Base-by-base conservation (phyloP, 2,888 invertebrate genomes). In the Macaria liturata region DNA sequence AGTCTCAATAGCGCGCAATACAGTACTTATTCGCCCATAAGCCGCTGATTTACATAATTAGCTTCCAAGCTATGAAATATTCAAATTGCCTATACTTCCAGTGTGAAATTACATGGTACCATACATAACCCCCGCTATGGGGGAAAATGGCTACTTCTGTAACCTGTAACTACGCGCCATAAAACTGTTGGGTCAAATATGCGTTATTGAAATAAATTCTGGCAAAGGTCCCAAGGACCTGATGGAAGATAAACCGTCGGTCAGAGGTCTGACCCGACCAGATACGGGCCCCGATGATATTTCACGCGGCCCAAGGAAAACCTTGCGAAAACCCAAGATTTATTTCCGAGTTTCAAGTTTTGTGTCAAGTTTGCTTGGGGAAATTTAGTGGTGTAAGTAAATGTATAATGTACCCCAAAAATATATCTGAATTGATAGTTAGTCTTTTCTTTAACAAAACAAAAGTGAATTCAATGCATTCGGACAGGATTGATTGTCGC, bases 231-330 rank as follows among this genome's bases (percentile, higher is more conserved):
- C 64, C 51, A 67, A 64, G 69, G 67, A 70, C 65, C 70, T 71
- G 78, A 78, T 76, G 68, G 73, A 71, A 61, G 77, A 78, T 79
- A 76, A 76, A 76, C 63, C 68, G 65, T 55, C 72, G 78, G 76
- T 72, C 77, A 74, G 64, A 68, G 78, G 76, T 75, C 71, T 63
- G 59, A 59, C 60, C 67, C 63, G 62, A 48, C 54, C 59, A 64
- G 68, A 75, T 78, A 77, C 72, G 64, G 62, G 51, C 54, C 59
- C 62, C 62, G 59, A 64, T 70, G 71, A 76, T 76, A 78, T 76
- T 72, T 79, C 71, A 76, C 68, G 60, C 60, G 64, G 60, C 57
- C 75, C 72, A 71, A 62, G 68, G 57, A 65, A 68, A 68, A 57
- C 65, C 60, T 56, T 61, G 57, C 42, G 57, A 51, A 64, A 65